Base-by-base conservation (phyloP, 2,113 vertebrate species). In the Platysteira castanea region DNA sequence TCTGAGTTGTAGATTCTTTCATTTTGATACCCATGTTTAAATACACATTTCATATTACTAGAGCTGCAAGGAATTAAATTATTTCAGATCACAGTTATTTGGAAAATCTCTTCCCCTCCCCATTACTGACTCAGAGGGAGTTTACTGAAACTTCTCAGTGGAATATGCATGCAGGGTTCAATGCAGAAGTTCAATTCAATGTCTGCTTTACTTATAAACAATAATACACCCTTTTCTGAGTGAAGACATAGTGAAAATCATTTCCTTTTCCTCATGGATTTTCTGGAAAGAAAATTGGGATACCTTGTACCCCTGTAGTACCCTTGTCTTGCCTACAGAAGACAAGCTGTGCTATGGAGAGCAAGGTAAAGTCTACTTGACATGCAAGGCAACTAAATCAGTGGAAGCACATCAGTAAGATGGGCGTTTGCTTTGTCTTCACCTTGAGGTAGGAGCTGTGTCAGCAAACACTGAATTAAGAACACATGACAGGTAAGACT, bases 261-360 rank as follows among this genome's bases (percentile, higher is more conserved):
- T 75, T 74, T 84, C 11, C 14, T 35, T 77, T 77, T 64, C 35
- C 27, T 53, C 1, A 0, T 33, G 10, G 24, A 44, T 11, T 56
- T 83, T 76, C 28, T 30, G 15, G 31, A 84, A 92, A 63, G 24
- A 13, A 35, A 91, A 63, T 0, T 42, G 10, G 31, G 22, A 28
- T 49, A 17, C 2, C 6, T 44, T 0, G 0, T 28, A 47, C 1
- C 8, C 10, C 2, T 4, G 10, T 1, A 3, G 4, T 8, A 73
- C 5, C 35, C 22, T 70, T 41, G 6, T 63, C 28, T 80, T 52
- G 44, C 11, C 28, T 37, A 13, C 1, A 46, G 24, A 63, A 77
- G 20, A 37, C 18, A 83, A 15, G 19, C 2, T 37, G 18, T 59
- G 21, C 53, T 87, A 22, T 6, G 4, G 61, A 75, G 84, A 86